phyloP scores from a whole-genome alignment of 2,888 invertebrate genomes.

The Phymatocera aterrima region DNA sequence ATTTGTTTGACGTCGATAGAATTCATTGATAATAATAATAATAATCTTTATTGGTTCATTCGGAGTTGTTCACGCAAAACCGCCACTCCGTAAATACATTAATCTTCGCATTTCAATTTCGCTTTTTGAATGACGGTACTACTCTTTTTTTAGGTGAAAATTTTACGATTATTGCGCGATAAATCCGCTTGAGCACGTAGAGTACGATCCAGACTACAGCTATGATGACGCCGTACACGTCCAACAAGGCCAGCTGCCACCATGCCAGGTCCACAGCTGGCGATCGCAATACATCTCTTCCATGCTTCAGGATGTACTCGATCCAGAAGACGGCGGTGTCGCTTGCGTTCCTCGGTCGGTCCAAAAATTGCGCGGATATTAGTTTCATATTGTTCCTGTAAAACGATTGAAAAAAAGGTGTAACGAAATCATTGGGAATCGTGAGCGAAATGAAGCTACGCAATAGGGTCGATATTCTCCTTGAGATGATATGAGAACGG shows the following conservation, averaged over 20 bases:
- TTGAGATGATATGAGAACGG: too few relatives aligned
- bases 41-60: too few relatives aligned
- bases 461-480: too few relatives aligned
- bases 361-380: slow-evolving; percentile 53
- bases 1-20: too few relatives aligned
- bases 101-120: slow-evolving; percentile 14
- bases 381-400: slow-evolving; percentile 56
- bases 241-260: slow-evolving; percentile 64
- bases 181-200: not conserved
- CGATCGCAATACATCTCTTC: slow-evolving; percentile 58
- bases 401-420: not conserved
- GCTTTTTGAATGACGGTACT: not conserved
- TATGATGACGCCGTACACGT: slow-evolving; percentile 57
- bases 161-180: not conserved
- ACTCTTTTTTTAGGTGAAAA: not conserved
- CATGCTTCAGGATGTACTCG: slow-evolving; percentile 56
- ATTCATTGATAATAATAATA: too few relatives aligned
- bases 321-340: slow-evolving; percentile 60
- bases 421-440: not conserved
- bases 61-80: too few relatives aligned
- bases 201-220: not conserved
- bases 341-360: slow-evolving; percentile 58
- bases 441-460: not conserved
- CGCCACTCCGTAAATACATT: too few relatives aligned
- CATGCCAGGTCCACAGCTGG: slow-evolving; percentile 61